These are phyloP conservation scores for Belgica antarctica DNA, from an alignment of 2,888 invertebrate species.

Conservation along the genomic window DNA sequence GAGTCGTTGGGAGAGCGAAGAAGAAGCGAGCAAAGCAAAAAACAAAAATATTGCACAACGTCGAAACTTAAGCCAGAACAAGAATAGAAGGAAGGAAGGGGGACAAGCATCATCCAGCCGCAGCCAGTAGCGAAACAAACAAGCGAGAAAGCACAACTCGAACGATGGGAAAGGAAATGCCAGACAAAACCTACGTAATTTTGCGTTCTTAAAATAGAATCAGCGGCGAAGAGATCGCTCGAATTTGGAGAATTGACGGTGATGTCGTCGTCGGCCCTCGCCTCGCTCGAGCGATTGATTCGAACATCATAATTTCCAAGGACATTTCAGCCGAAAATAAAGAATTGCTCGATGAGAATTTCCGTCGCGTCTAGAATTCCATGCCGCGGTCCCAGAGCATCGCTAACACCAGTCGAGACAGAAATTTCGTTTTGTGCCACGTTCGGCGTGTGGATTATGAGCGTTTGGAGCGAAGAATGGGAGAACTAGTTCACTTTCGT, in stretches of 20 bases:
- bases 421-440: not conserved
- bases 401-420: not conserved
- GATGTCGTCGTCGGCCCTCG: not conserved
- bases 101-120: no score
- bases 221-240: not conserved
- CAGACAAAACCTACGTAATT: conserved; percentile 19
- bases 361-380: no score
- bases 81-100: no score
- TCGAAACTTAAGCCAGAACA: not conserved
- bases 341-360: no score
- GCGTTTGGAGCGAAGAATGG: not conserved
- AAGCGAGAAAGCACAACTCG: no score
- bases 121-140: no score
- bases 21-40: no score
- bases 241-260: conserved; percentile 13
- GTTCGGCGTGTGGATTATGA: conserved; percentile 10
- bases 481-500: conserved; percentile 22
- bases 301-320: conserved; percentile 10
- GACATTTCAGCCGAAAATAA: no score
- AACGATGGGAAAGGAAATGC: conserved; percentile 29
- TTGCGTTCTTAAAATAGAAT: conserved; percentile 25
- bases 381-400: no score
- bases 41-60: not conserved
- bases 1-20: not conserved
- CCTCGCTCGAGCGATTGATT: conserved; percentile 8